Base-by-base conservation (phyloP, 2,888 invertebrate species). In the Hydraecia micacea region DNA sequence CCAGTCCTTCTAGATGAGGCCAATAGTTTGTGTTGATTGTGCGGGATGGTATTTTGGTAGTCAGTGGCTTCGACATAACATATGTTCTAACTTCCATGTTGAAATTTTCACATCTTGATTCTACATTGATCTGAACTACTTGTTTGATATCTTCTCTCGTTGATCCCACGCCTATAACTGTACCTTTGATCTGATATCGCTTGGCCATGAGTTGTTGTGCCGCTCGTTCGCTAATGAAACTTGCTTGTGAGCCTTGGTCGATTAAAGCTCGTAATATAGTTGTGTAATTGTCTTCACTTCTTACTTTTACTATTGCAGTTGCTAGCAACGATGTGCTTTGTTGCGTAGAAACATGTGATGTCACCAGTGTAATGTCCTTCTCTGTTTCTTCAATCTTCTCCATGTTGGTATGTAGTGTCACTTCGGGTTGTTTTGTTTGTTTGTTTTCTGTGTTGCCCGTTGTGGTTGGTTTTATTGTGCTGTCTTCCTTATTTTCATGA, bases 381-480 rank as follows among this genome's bases (percentile, higher is more conserved):
- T 73, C 73, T 52, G n/a, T 21, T 55, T 52, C 65, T 73, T 73
- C 63, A n/a, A 28, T 49, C n/a, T 87, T 68, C 69, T 79, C 85
- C 83, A 86, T 15, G 66, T 65, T 73, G 28, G 46, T 46, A 46
- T 70, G 55, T 55, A 70, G 18, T n/a, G 39, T 21, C 9, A 83
- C 49, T 70, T 73, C 71, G 39, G 55, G 70, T 70, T 70, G 62
- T 13, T 71, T 60, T 32, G 65, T 52, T 21, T 71, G 36, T 78
- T 75, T 39, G 75, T 75, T 39, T 80, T 73, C 65, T 52, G n/a
- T 82, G 80, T 69, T 80, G 68, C 15, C 85, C 83, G 28, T 69
- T 60, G 81, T 73, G 80, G 74, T 84, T 76, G 84, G 80, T 65
- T 86, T 87, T 73, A 86, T 4, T 71, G 15, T 49, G 80, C 73